A percentile compares a stretch with the other conserved stretches of the same genome.
These are phyloP conservation scores for Spinus pinus DNA, from an alignment of 2,797 vertebrate species.

Conservation along the genomic window DNA sequence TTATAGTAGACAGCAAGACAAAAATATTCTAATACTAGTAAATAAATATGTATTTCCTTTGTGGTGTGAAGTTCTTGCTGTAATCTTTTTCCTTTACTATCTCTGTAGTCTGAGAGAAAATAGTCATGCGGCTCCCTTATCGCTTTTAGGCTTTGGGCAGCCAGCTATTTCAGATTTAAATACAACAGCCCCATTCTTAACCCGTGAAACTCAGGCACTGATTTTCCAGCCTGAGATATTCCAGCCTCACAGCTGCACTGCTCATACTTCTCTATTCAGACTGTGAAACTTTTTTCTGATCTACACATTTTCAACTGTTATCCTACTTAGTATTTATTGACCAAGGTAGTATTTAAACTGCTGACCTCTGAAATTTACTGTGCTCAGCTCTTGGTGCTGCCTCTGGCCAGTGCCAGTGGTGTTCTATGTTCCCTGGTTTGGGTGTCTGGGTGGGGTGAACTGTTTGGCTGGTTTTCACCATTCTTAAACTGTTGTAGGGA, in stretches of 20 bases:
- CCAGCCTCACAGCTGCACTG: background rate
- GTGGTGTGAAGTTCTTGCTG: background rate
- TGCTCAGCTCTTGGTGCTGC: background rate
- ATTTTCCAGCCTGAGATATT: background rate
- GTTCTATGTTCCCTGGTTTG: rapidly evolving
- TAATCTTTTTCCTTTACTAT: slow-evolving; percentile 40
- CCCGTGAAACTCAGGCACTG: background rate
- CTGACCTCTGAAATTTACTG: background rate
- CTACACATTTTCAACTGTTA: background rate
- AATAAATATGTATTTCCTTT: slow-evolving; percentile 48
- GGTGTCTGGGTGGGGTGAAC: background rate
- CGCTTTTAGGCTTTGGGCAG: slow-evolving; percentile 16
- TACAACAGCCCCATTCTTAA: slow-evolving; percentile 16
- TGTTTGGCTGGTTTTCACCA: background rate
- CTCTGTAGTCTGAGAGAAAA: slow-evolving; percentile 21
- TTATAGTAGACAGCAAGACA: slow-evolving; percentile 12
- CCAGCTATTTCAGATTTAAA: slow-evolving; percentile 40
- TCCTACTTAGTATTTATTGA: background rate
- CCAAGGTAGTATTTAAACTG: background rate
- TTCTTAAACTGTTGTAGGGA: background rate
- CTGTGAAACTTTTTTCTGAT: background rate
- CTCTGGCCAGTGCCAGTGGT: background rate
- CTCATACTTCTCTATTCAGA: background rate
- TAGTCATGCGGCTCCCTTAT: slow-evolving; percentile 9
- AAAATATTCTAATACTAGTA: slow-evolving; percentile 37